Conservation (phyloP, 2,113 vertebrate genomes). For the Charadrius vociferus region DNA sequence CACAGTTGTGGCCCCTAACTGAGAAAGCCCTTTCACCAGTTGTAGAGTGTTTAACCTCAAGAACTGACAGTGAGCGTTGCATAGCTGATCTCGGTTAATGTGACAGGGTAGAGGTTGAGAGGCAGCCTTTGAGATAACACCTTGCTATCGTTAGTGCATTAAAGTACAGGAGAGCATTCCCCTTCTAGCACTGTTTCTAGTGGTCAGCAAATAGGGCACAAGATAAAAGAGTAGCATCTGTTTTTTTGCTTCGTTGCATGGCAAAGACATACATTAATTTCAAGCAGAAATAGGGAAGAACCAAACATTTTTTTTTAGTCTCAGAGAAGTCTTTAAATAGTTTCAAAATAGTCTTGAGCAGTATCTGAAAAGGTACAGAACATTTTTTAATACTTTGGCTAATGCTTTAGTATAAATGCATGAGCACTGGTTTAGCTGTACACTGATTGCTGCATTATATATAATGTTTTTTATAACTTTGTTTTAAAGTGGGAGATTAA, state of each 20-base stretch:
- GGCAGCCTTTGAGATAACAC: slow-evolving; percentile 43
- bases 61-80: neutral
- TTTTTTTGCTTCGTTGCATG: neutral
- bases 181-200: neutral
- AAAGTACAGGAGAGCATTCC: neutral
- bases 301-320: neutral
- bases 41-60: slow-evolving; percentile 19
- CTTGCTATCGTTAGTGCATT: neutral
- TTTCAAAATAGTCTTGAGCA: neutral
- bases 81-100: neutral
- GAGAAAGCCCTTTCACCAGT: slow-evolving; percentile 59
- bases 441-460: neutral
- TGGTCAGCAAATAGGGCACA: neutral
- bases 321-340: neutral
- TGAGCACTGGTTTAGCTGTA: neutral
- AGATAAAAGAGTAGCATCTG: slow-evolving; percentile 24
- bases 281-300: neutral
- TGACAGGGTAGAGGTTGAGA: slow-evolving; percentile 52
- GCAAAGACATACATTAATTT: neutral
- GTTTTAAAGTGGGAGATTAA: neutral
- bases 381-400: neutral
- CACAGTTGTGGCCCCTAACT: neutral
- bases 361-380: neutral
- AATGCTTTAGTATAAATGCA: neutral
- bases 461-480: neutral